Evolutionary conservation across 1,140 invertebrate species (phyloP).

Genomic region (Triops longicaudatus): DNA sequence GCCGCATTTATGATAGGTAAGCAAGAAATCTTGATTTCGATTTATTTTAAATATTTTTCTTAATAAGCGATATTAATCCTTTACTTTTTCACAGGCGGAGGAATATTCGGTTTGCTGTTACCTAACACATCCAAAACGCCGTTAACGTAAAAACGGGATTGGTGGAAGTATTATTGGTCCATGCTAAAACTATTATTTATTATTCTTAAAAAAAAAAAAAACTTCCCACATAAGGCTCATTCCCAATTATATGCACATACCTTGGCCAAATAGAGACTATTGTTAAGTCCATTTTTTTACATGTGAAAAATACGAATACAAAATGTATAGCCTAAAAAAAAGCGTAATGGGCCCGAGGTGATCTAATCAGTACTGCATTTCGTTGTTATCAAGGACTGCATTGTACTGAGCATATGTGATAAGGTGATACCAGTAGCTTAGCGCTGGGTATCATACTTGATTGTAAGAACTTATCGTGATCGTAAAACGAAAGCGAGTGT

Average conservation of each 20-base stretch:
- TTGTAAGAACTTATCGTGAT: too few relatives aligned
- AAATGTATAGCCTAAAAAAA: too few relatives aligned
- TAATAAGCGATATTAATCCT: too few relatives aligned
- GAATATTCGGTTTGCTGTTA: neutral
- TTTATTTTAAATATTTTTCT: neutral
- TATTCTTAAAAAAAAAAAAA: neutral
- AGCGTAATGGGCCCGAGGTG: too few relatives aligned
- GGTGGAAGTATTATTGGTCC: neutral
- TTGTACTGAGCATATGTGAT: too few relatives aligned
- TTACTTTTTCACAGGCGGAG: neutral
- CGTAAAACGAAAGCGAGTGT: too few relatives aligned
- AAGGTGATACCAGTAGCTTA: too few relatives aligned
- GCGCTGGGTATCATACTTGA: too few relatives aligned
- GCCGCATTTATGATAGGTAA: conserved; percentile 7
- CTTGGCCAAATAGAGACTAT: neutral
- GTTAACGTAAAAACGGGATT: neutral
- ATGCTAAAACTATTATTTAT: neutral
- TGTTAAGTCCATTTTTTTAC: neutral
- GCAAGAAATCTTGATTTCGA: neutral
- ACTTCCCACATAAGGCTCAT: neutral
- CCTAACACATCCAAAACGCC: neutral
- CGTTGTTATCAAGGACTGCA: too few relatives aligned
- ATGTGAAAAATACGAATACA: neutral
- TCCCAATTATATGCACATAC: neutral
- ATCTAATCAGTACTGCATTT: too few relatives aligned